phyloP scores from a whole-genome alignment of 2,888 invertebrate genomes.

The Watsonalla binaria region DNA sequence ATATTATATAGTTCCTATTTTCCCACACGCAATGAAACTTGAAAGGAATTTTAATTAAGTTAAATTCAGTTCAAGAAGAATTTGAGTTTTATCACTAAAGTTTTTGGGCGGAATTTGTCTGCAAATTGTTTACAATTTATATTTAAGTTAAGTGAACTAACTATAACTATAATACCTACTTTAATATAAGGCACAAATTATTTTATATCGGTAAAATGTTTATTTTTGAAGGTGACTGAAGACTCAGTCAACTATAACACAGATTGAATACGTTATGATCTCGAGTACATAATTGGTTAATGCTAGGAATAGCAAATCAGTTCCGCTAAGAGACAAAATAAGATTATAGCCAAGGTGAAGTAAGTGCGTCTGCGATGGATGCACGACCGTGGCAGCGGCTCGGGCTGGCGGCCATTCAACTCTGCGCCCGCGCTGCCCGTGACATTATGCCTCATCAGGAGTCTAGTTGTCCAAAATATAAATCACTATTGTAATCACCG shows the following conservation, averaged over 20 bases:
- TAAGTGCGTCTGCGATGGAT: constrained; percentile 56
- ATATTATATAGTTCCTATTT: not conserved
- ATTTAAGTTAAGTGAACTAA: too few relatives aligned
- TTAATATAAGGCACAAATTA: too few relatives aligned
- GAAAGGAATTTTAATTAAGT: not conserved
- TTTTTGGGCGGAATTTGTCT: too few relatives aligned
- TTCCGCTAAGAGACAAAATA: constrained; percentile 58
- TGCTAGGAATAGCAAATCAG: constrained; percentile 38
- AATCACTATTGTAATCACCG: not conserved
- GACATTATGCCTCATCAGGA: constrained; percentile 27
- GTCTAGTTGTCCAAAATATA: constrained; percentile 1
- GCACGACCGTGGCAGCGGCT: constrained; percentile 44
- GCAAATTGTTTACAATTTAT: too few relatives aligned
- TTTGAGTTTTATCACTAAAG: not conserved
- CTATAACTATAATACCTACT: too few relatives aligned
- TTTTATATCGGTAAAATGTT: too few relatives aligned
- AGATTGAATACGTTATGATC: not conserved
- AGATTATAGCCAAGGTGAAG: constrained; percentile 69
- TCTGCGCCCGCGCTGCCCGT: constrained; percentile 34
- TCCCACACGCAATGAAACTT: not conserved
- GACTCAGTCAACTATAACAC: not conserved
- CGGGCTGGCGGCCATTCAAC: constrained; percentile 68
- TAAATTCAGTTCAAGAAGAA: constrained; percentile 4
- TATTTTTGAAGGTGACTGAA: not conserved
- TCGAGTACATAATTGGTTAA: not conserved